A percentile compares a stretch with the other conserved stretches of the same genome.
These are phyloP conservation scores for Lasioglossum albipes DNA, from an alignment of 1,140 invertebrate species.

Conservation along the genomic window DNA sequence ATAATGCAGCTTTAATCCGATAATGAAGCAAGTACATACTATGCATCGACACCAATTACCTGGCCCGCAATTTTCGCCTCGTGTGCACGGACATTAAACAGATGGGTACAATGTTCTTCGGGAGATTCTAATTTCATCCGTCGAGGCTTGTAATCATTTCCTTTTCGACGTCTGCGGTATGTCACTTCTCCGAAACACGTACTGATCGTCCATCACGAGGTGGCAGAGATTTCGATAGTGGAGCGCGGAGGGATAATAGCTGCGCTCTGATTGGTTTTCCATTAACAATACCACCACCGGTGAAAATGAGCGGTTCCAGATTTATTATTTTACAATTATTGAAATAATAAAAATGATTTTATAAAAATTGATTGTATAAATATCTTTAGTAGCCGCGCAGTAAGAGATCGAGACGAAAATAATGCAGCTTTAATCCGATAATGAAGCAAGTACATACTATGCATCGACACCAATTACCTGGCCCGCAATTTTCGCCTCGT, in stretches of 20 bases:
- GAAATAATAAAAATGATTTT: too few relatives aligned
- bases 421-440: constrained; percentile 5
- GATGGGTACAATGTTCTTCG: background rate
- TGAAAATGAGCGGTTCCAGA: too few relatives aligned
- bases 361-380: too few relatives aligned
- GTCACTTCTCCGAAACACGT: background rate
- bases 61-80: background rate
- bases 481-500: background rate
- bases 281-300: too few relatives aligned
- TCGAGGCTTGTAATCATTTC: background rate
- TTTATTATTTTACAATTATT: too few relatives aligned
- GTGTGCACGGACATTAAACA: constrained; percentile 1
- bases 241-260: too few relatives aligned
- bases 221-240: too few relatives aligned
- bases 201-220: too few relatives aligned
- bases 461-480: constrained; percentile 1
- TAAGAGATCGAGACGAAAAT: background rate
- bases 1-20: constrained; percentile 2
- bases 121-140: background rate
- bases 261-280: too few relatives aligned
- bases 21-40: constrained; percentile 1
- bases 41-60: background rate
- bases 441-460: background rate
- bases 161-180: background rate
- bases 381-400: too few relatives aligned